Evolutionary conservation across 2,113 vertebrate genomes (phyloP).

Genomic region (Rhinichthys klamathensis): DNA sequence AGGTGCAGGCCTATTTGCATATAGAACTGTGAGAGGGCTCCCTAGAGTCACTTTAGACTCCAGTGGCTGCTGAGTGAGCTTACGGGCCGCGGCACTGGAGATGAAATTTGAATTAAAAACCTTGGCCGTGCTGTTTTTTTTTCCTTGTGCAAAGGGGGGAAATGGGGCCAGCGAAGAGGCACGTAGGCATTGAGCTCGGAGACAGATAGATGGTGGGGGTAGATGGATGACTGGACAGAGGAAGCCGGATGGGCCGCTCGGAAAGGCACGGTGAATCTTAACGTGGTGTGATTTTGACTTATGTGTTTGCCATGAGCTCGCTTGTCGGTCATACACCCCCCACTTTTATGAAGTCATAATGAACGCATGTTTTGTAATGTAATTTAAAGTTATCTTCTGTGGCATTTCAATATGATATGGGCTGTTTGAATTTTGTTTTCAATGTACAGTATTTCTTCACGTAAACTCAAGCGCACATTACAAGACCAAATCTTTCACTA

Average conservation of each 20-base stretch:
- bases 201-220: constrained; percentile 47
- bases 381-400: constrained; percentile 14
- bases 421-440: neutral
- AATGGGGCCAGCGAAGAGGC: constrained; percentile 26
- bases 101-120: constrained; percentile 99
- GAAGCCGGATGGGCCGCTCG: constrained; percentile 29
- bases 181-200: constrained; percentile 42
- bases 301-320: constrained; percentile 31
- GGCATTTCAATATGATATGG: neutral
- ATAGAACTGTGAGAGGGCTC: constrained; percentile 98
- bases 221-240: constrained; percentile 53
- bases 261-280: constrained; percentile 19
- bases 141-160: constrained; percentile 73
- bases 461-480: neutral
- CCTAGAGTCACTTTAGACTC: constrained; percentile 99
- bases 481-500: neutral
- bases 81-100: constrained; percentile 86
- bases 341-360: constrained; percentile 13
- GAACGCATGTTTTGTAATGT: constrained; percentile 30
- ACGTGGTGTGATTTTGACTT: constrained; percentile 36
- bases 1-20: constrained; percentile 99
- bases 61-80: constrained; percentile 96
- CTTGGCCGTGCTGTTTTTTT: constrained; percentile 77
- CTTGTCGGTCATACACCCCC: constrained; percentile 12
- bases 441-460: neutral